These are phyloP conservation scores for Eilema griseolum DNA, from an alignment of 2,888 invertebrate species.

Conservation along the genomic window DNA sequence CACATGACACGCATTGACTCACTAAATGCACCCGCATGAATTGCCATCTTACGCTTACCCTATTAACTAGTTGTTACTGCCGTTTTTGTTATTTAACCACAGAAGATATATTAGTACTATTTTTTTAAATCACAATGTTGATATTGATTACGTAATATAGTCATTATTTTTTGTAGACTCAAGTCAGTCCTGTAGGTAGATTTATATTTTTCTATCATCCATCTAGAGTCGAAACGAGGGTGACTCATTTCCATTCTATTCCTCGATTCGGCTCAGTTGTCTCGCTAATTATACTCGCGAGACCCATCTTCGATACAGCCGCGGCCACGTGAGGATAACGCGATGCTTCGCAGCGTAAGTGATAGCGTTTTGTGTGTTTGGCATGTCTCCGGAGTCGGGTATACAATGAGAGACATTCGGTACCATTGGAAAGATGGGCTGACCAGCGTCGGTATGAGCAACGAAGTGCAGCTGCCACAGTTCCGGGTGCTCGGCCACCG, in stretches of 20 bases:
- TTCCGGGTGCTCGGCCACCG: slow-evolving; percentile 98
- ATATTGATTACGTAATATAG: slow-evolving; percentile 13
- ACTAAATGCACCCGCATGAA: slow-evolving; percentile 43
- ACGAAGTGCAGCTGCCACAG: slow-evolving; percentile 98
- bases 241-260: slow-evolving; percentile 19
- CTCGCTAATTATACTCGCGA: slow-evolving; percentile 63
- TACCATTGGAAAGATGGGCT: slow-evolving; percentile 98
- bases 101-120: slow-evolving; percentile 14
- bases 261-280: slow-evolving; percentile 64
- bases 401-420: slow-evolving; percentile 99
- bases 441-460: slow-evolving; percentile 97
- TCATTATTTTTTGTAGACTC: slow-evolving; percentile 24
- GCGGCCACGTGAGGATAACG: slow-evolving; percentile 68
- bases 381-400: slow-evolving; percentile 94
- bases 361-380: slow-evolving; percentile 87
- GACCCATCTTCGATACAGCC: slow-evolving; percentile 63
- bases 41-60: slow-evolving; percentile 49
- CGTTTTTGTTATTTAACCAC: slow-evolving; percentile 16
- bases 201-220: slow-evolving; percentile 81
- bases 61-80: slow-evolving; percentile 15
- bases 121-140: background rate
- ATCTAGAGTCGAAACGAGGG: slow-evolving; percentile 61
- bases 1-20: slow-evolving; percentile 47
- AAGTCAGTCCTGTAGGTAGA: slow-evolving; percentile 54
- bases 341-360: slow-evolving; percentile 85